Conservation (phyloP, 2,888 invertebrate species). For the Platerodrilus igneus region DNA sequence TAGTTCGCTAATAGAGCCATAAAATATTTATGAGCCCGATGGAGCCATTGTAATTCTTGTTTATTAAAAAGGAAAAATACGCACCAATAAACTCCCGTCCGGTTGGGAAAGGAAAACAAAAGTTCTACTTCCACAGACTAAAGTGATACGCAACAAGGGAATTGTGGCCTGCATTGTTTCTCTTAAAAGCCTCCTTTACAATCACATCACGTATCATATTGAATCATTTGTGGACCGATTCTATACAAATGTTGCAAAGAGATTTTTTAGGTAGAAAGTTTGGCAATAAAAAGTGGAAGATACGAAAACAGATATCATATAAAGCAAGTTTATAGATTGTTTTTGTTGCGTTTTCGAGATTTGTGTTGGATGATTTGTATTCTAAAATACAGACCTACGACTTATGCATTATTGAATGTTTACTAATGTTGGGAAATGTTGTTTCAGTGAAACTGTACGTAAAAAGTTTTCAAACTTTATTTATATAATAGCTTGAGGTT, state of each 20-base stretch:
- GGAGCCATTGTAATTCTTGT: too few species aligned
- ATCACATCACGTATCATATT: slow-evolving; percentile 39
- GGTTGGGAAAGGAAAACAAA: too few species aligned
- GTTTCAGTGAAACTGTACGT: too few species aligned
- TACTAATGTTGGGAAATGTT: too few species aligned
- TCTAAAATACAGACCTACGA: slow-evolving; percentile 25
- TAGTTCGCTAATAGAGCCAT: too few species aligned
- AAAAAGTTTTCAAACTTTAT: too few species aligned
- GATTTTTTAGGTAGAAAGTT: slow-evolving; percentile 29
- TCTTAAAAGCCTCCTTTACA: slow-evolving; percentile 24
- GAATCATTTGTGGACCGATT: slow-evolving; percentile 39
- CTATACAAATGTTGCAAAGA: slow-evolving; percentile 33
- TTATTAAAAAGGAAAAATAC: too few species aligned
- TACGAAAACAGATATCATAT: slow-evolving; percentile 36
- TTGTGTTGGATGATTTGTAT: slow-evolving; percentile 31
- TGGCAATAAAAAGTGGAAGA: slow-evolving; percentile 33
- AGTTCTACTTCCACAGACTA: background rate
- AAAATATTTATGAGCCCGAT: too few species aligned
- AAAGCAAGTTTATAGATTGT: slow-evolving; percentile 38
- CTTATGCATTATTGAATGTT: slow-evolving; percentile 37
- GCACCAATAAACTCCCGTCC: too few species aligned
- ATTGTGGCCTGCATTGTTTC: slow-evolving; percentile 18
- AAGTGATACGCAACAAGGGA: slow-evolving; percentile 5
- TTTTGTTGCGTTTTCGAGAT: slow-evolving; percentile 25
- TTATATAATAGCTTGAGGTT: too few species aligned